These are phyloP conservation scores for Psittacula cyanocephala DNA, from an alignment of 2,113 vertebrate species.

Conservation along the genomic window DNA sequence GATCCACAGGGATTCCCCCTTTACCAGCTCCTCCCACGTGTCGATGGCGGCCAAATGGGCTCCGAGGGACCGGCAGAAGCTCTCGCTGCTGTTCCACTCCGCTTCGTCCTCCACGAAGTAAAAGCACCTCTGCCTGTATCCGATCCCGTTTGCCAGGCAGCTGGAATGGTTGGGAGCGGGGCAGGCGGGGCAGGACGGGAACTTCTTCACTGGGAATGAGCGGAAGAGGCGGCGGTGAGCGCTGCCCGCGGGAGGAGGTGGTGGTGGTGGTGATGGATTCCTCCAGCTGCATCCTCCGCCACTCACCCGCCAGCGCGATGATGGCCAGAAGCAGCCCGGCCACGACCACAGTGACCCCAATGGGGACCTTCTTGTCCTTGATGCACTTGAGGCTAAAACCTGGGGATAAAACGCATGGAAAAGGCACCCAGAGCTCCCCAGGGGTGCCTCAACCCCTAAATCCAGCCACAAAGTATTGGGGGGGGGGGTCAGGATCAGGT, in stretches of 20 bases:
- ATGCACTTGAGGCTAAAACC: background rate
- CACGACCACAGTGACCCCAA: background rate
- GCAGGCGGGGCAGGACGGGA: background rate
- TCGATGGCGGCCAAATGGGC: background rate
- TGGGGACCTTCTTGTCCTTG: background rate
- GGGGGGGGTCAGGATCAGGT: background rate
- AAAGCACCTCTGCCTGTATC: background rate
- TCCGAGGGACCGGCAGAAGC: background rate
- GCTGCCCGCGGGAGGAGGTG: background rate
- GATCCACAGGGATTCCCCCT: background rate
- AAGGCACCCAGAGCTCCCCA: background rate
- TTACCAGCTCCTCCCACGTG: background rate
- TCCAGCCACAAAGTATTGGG: background rate
- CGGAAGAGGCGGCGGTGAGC: rapidly evolving
- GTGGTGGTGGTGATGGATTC: background rate
- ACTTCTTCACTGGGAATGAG: background rate
- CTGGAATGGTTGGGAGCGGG: background rate
- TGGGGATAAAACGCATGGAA: rapidly evolving
- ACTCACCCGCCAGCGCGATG: background rate
- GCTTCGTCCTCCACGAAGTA: background rate
- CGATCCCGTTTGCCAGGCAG: background rate
- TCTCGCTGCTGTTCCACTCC: background rate
- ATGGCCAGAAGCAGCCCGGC: background rate
- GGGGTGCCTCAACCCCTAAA: background rate
- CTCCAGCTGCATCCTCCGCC: background rate